A percentile compares a stretch with the other conserved stretches of the same genome.
Evolutionary conservation across 35 echinoderm and acorn worm genomes (phyloP).

Genomic region (Acanthaster planci): DNA sequence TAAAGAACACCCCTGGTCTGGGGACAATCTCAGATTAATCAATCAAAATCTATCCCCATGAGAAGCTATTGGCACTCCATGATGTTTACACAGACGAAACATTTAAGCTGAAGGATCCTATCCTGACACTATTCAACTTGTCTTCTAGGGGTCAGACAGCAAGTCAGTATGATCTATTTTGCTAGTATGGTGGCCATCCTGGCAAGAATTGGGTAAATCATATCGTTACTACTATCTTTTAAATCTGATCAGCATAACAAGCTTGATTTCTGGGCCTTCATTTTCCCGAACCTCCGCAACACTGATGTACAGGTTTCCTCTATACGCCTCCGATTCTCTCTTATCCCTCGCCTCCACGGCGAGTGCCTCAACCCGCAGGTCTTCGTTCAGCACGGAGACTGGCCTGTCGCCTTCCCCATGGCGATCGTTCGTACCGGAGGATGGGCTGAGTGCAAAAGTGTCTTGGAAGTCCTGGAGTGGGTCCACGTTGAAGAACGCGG

Average conservation of each 20-base stretch:
- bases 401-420: not conserved
- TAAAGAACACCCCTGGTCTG: too few species aligned
- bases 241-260: not conserved
- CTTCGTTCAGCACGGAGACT: conserved; percentile 2
- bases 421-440: not conserved
- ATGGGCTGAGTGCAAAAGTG: conserved; percentile 30
- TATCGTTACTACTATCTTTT: not conserved
- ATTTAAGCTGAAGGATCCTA: not conserved
- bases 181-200: too few species aligned
- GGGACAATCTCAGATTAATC: too few species aligned
- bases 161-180: too few species aligned
- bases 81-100: too few species aligned
- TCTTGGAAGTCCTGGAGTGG: conserved; percentile 92
- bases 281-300: not conserved
- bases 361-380: not conserved
- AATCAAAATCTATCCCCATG: too few species aligned
- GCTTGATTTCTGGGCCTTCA: not conserved
- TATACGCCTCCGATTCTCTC: not conserved
- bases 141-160: not conserved
- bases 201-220: not conserved
- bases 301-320: conserved; percentile 16
- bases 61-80: too few species aligned
- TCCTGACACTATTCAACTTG: not conserved
- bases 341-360: not conserved
- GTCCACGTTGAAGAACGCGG: conserved; percentile 89